Conservation (phyloP, 2,113 vertebrate species). For the Polypterus bichir region DNA sequence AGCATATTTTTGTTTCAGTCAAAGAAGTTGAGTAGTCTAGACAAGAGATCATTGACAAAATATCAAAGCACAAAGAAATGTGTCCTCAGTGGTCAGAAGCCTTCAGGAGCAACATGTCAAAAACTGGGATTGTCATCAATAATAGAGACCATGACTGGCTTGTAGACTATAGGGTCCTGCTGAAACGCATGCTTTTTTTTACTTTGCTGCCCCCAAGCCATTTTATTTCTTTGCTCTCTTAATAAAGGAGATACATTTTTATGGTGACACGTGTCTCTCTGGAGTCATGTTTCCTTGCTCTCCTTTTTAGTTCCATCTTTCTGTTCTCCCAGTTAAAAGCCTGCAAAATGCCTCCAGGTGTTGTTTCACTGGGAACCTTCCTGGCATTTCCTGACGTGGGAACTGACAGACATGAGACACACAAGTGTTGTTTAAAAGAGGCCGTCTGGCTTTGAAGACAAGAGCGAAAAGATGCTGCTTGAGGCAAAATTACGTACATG, state of each 20-base stretch:
- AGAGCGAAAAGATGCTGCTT: neutral
- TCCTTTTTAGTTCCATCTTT: neutral
- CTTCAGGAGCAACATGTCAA: too few relatives aligned
- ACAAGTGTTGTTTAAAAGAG: conserved; percentile 5
- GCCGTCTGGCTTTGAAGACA: conserved; percentile 2
- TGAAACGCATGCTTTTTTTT: neutral
- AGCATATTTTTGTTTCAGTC: too few relatives aligned
- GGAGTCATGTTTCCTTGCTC: neutral
- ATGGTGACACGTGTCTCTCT: neutral
- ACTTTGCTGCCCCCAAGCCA: neutral
- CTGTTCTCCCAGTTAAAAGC: neutral
- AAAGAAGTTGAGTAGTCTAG: too few relatives aligned
- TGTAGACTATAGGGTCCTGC: too few relatives aligned
- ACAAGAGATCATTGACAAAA: too few relatives aligned
- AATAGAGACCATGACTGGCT: too few relatives aligned
- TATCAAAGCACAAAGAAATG: too few relatives aligned
- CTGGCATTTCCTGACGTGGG: neutral
- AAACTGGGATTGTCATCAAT: too few relatives aligned
- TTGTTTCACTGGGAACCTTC: conserved; percentile 11
- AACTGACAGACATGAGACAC: conserved; percentile 1
- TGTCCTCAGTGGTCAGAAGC: too few relatives aligned
- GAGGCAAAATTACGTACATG: neutral
- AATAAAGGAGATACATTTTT: neutral
- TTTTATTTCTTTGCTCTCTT: neutral
- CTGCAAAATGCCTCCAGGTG: conserved; percentile 4